Percentiles rank a stretch among this genome's conserved stretches.
Evolutionary conservation across 2,888 invertebrate species (phyloP).

Genomic region (Epistrophe grossulariae): DNA sequence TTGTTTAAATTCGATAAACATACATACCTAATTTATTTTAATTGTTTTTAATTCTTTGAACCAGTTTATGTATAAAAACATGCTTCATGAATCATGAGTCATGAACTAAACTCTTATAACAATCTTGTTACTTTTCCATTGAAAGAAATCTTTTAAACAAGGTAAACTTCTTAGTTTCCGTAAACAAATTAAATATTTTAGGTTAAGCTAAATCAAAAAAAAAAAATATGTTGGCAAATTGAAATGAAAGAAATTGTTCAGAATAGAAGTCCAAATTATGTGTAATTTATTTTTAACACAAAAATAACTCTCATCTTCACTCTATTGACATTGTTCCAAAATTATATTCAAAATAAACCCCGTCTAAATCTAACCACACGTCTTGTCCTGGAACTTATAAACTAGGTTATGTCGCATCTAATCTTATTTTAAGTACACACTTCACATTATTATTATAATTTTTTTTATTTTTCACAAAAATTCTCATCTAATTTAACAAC

Average conservation of each 20-base stretch:
- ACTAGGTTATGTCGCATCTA: slow-evolving; percentile 7
- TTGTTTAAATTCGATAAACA: no score
- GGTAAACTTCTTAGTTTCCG: not conserved
- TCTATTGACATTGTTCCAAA: not conserved
- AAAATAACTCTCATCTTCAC: not conserved
- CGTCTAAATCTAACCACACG: not conserved
- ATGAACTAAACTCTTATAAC: no score
- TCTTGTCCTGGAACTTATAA: not conserved
- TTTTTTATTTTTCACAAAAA: not conserved
- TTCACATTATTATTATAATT: not conserved
- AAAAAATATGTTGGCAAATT: not conserved
- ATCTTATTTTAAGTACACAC: slow-evolving; percentile 1
- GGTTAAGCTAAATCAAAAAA: not conserved
- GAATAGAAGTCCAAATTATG: not conserved
- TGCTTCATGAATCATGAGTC: no score
- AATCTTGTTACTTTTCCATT: not conserved
- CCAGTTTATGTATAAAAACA: no score
- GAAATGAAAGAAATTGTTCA: not conserved
- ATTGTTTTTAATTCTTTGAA: no score
- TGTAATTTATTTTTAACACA: no score
- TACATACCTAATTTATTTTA: no score
- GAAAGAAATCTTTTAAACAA: not conserved
- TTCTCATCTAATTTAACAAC: slow-evolving; percentile 5
- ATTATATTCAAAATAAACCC: not conserved
- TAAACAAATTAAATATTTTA: not conserved